Conservation (phyloP, 2,113 vertebrate species). For the Neodontobutis hainanensis region DNA sequence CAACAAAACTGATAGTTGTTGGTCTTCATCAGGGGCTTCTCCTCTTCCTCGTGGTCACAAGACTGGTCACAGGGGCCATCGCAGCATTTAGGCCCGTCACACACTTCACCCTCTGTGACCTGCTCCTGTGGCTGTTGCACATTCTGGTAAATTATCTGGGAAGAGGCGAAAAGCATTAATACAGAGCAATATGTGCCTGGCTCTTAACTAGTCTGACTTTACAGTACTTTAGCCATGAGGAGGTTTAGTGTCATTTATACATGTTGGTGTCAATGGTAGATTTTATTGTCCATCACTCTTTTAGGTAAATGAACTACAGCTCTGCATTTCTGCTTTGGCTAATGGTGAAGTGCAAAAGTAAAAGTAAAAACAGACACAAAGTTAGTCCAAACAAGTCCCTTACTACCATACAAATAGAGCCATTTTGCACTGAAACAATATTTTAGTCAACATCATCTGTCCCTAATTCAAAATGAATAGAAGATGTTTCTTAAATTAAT, state of each 20-base stretch:
- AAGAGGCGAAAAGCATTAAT: slow-evolving; percentile 18
- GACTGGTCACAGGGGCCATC: slow-evolving; percentile 84
- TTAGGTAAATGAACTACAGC: no score
- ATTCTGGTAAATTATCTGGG: slow-evolving; percentile 74
- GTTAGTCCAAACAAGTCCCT: no score
- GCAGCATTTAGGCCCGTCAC: slow-evolving; percentile 78
- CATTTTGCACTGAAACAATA: neutral
- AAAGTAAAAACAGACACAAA: no score
- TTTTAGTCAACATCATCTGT: neutral
- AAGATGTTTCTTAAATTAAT: neutral
- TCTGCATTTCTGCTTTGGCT: no score
- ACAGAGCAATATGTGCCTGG: neutral
- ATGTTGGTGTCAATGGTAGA: no score
- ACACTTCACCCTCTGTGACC: slow-evolving; percentile 63
- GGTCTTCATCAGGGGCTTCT: slow-evolving; percentile 87
- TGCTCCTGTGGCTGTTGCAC: slow-evolving; percentile 64
- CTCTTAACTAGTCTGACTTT: no score
- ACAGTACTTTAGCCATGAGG: no score
- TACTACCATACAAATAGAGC: no score
- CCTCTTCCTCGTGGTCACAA: slow-evolving; percentile 83
- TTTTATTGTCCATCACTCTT: no score
- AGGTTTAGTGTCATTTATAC: no score
- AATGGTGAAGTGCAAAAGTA: no score
- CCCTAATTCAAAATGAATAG: neutral
- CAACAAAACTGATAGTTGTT: slow-evolving; percentile 97